Evolutionary conservation across 2,113 vertebrate species (phyloP), one percentile per base, ranked within the genome.

Genomic region (Phoxinus phoxinus): DNA sequence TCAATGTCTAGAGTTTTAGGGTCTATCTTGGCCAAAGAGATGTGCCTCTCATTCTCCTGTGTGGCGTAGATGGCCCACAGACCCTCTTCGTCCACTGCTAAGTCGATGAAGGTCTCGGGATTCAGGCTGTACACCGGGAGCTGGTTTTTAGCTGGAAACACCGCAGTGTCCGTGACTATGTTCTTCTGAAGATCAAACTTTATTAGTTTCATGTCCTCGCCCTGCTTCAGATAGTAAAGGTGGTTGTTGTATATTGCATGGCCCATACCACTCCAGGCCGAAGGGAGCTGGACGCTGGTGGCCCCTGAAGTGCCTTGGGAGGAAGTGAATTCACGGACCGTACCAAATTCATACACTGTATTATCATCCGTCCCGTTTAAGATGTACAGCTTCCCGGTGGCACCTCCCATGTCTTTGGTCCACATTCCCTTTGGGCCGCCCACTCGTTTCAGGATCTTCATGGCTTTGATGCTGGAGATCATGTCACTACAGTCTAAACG

Each of bases 41-140:
- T 94, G 91, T 97, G 94, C 86, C 93, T 94, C 87, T 97, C 96
- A 0, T 96, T 96, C 76, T 98, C 96, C 76, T 51, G 94, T 11
- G 97, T 97, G 90, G 97, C 96, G 0, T 97, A 99, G 88, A 99
- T 93, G 35, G 95, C 97, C 98, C 98, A 99, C n/a, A 99, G 95
- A 23, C 97, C 97, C 77, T 99, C 97, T 89, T 98, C 97, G 0
- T 99, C 98, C 0, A 96, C 96, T 0, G 95, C 96, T 91, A 99
- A 89, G 93, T 99, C 98, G 1, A 99, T 96, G 89, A 95, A 94
- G 0, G 97, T 99, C 91, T 96, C 96, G 0, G 95, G 91, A 3
- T 94, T 96, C 87, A 99, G 95, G 6, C 94, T 90, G 0, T 98
- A 99, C 10, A 97, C 96, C 0, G 98, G 96, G 23, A 98, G 93